Evolutionary conservation across 1,140 invertebrate genomes (phyloP), one percentile per base, ranked within the genome.

Genomic region (Trichonephila clavipes): DNA sequence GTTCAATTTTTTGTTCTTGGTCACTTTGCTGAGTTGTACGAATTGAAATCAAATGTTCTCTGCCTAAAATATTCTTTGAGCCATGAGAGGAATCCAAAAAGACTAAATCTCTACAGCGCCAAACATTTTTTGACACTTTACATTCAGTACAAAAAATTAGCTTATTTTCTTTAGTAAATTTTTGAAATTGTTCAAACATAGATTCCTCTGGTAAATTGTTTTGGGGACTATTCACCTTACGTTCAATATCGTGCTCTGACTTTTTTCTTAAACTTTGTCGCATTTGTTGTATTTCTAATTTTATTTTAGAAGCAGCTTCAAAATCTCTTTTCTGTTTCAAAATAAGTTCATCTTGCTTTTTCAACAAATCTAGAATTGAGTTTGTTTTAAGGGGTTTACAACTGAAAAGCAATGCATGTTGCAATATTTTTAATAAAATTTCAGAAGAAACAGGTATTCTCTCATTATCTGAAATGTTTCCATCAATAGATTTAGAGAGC

Each of bases 81-180:
- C n/a, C 34, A 59, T 59, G n/a, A 24, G 12, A 21, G 21, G 64
- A 87, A 44, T 88, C 86, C n/a, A 82, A 28, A 0, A 6, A 24
- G 24, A 62, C 62, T 14, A 51, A 40, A 21, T 85, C 77, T 61
- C 93, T 82, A 34, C 93, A 72, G 24, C 24, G 40, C 87, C 87
- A 94, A 59, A 66, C 40, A 86, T 94, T 94, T 66, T 90, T 44
- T 10, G 62, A 58, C 24, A 28, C 58, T 85, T 85, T 90, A 19
- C 88, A 90, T n/a, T 83, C 61, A 10, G 51, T 40, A 69, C 93
- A 83, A 5, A 89, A 83, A 66, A 94, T 34, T 16, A 90, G n/a
- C 6, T 94, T 34, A n/a, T 94, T 44, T 34, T 66, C 44, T 5
- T 1, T 10, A 40, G 89, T 85, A 58, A 69, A 21, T 14, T 69